Evolutionary conservation across 53 echinoderm and acorn worm species (phyloP).

Genomic region (Crossaster papposus): DNA sequence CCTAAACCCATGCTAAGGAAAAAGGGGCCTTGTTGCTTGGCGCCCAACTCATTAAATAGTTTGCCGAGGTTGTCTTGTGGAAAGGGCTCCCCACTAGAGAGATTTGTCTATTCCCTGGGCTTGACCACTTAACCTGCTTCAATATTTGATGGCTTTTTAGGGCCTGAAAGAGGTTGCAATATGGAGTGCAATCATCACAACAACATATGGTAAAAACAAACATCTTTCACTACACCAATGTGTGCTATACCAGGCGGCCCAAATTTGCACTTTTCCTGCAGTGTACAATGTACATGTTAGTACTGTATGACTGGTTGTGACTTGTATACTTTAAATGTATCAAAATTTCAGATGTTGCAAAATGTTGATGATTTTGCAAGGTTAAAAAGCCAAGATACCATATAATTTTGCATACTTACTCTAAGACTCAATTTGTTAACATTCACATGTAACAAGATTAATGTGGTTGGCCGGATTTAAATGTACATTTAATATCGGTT

Average conservation of each 20-base stretch:
- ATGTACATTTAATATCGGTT: too few species aligned
- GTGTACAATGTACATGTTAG: background rate
- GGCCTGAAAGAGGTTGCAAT: background rate
- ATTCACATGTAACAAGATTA: too few species aligned
- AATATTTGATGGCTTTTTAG: background rate
- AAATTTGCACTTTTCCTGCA: background rate
- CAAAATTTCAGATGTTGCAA: background rate
- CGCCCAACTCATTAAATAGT: background rate
- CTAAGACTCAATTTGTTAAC: too few species aligned
- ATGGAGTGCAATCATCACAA: background rate
- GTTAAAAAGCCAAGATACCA: too few species aligned
- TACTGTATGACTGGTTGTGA: background rate
- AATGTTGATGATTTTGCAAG: background rate
- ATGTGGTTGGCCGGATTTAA: too few species aligned
- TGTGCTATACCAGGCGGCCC: background rate
- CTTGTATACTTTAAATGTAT: background rate
- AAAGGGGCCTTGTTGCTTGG: background rate
- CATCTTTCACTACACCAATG: background rate
- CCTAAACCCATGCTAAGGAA: background rate
- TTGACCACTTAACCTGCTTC: slow-evolving; percentile 7
- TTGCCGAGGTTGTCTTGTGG: background rate
- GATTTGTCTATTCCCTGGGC: background rate
- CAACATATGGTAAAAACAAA: background rate
- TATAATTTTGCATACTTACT: too few species aligned
- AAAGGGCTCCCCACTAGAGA: background rate